A percentile compares a stretch with the other conserved stretches of the same genome.
Conservation (phyloP, 2,797 vertebrate genomes). For the Nyctibius grandis region DNA sequence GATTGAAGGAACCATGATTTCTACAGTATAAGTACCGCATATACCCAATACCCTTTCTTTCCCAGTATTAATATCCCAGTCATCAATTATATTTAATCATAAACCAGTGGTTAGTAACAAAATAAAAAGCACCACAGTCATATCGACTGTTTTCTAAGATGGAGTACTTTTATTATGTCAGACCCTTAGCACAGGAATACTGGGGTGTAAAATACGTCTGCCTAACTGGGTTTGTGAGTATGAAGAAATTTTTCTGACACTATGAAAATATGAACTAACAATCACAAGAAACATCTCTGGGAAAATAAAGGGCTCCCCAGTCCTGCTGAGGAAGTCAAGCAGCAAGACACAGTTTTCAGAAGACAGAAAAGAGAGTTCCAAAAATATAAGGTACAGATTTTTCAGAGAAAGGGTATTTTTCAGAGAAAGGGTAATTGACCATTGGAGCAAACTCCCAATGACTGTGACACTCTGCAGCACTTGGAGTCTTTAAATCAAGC, state of each 20-base stretch:
- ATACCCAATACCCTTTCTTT: background rate
- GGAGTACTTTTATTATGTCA: background rate
- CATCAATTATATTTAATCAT: background rate
- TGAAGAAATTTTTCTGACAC: background rate
- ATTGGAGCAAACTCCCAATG: background rate
- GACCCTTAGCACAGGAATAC: background rate
- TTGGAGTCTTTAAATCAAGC: slow-evolving; percentile 4
- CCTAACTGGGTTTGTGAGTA: background rate
- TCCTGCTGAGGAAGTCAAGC: background rate
- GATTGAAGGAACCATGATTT: background rate
- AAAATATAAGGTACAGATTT: background rate
- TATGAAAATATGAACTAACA: background rate
- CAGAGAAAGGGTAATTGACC: background rate
- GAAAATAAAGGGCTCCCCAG: background rate
- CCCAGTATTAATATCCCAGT: background rate
- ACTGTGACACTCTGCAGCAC: background rate
- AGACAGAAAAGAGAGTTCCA: background rate
- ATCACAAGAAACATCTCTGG: background rate
- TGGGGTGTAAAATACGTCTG: background rate
- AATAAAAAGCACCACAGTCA: background rate
- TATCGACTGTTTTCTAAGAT: background rate
- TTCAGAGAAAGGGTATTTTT: background rate
- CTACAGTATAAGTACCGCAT: background rate
- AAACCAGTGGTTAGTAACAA: background rate
- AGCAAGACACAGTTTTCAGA: background rate